Conservation (phyloP, 2,888 invertebrate species). For the Plagodis pulveraria region DNA sequence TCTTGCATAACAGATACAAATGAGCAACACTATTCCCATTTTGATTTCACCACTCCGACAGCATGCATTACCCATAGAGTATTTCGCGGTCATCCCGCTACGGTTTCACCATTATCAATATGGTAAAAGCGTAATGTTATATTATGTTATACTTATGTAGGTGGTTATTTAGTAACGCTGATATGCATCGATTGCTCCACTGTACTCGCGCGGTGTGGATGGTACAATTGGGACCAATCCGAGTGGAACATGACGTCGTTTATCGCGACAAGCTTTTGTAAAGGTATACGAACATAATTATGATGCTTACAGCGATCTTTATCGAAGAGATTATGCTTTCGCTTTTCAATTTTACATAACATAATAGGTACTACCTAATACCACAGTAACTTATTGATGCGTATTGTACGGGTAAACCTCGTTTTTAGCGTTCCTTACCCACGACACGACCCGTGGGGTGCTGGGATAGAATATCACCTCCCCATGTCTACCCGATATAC, state of each 20-base stretch:
- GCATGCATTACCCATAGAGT: neutral
- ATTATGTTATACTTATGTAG: neutral
- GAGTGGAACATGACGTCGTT: conserved; percentile 26
- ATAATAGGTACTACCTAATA: too few relatives aligned
- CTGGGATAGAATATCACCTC: too few relatives aligned
- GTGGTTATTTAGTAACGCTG: conserved; percentile 3
- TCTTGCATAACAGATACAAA: neutral
- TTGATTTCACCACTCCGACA: conserved; percentile 7
- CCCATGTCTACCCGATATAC: too few relatives aligned
- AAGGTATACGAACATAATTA: too few relatives aligned
- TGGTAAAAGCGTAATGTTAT: conserved; percentile 3
- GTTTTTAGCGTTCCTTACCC: too few relatives aligned
- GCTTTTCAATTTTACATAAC: neutral
- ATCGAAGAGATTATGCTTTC: conserved; percentile 4
- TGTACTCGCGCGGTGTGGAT: conserved; percentile 6
- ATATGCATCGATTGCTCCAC: conserved; percentile 14
- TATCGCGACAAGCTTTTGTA: conserved; percentile 1
- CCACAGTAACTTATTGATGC: too few relatives aligned
- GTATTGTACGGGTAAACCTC: too few relatives aligned
- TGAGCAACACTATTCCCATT: conserved; percentile 1
- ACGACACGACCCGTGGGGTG: too few relatives aligned
- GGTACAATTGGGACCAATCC: conserved; percentile 34
- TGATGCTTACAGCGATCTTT: conserved; percentile 13
- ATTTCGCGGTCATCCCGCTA: conserved; percentile 4
- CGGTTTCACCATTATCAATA: neutral